These are phyloP conservation scores for Otolemur garnettii DNA, from an alignment of 2,113 vertebrate species.

Conservation along the genomic window DNA sequence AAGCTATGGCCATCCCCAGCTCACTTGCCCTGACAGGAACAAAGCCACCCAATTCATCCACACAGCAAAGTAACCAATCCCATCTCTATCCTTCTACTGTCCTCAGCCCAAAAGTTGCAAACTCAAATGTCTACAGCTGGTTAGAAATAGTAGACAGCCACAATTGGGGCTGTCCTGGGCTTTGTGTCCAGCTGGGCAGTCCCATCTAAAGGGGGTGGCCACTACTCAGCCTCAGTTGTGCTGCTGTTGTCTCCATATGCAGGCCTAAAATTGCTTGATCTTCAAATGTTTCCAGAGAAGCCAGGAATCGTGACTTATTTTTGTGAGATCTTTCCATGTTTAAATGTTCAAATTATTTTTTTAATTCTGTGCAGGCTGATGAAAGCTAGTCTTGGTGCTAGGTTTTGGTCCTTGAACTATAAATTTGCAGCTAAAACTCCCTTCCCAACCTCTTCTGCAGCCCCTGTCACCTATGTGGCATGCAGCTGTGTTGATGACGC, in stretches of 20 bases:
- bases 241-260: not conserved
- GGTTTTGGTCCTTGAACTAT: constrained; percentile 1
- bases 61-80: not conserved
- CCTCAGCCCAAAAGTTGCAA: not conserved
- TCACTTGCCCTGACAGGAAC: not conserved
- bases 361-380: not conserved
- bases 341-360: not conserved
- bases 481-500: not conserved
- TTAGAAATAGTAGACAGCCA: not conserved
- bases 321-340: not conserved
- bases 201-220: not conserved
- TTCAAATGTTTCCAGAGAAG: constrained; percentile 50
- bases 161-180: fast-evolving
- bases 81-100: not conserved
- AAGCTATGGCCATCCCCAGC: not conserved
- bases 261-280: not conserved
- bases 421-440: not conserved
- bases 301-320: constrained; percentile 6
- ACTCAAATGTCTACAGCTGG: not conserved
- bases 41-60: not conserved
- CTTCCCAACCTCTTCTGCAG: not conserved
- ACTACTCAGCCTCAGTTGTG: not conserved
- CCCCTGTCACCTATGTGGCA: not conserved
- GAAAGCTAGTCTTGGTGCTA: not conserved
- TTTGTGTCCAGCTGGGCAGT: not conserved